These are phyloP conservation scores for Hydriomena furcata DNA, from an alignment of 2,888 invertebrate species.

Conservation along the genomic window DNA sequence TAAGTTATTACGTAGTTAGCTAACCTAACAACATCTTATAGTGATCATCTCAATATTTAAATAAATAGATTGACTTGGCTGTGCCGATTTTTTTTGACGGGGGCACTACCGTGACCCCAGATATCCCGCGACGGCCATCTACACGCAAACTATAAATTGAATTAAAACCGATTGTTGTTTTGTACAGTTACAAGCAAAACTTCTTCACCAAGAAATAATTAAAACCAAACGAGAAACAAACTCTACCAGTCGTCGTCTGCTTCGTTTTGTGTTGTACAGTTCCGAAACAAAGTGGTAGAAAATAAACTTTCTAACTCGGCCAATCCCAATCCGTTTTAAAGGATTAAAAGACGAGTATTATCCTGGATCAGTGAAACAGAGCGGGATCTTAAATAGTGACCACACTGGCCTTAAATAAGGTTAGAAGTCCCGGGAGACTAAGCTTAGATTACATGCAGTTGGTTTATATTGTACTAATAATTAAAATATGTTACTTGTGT, in stretches of 20 bases:
- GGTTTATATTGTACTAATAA: background rate
- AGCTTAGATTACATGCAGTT: constrained; percentile 10
- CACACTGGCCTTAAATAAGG: constrained; percentile 32
- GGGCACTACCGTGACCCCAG: too few relatives aligned
- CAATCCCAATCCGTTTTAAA: constrained; percentile 34
- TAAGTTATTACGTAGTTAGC: too few relatives aligned
- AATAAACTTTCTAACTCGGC: constrained; percentile 21
- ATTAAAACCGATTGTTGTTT: background rate
- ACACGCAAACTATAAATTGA: background rate
- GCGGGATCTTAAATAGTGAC: constrained; percentile 28
- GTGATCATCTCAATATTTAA: too few relatives aligned
- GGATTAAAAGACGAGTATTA: constrained; percentile 33
- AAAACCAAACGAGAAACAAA: constrained; percentile 8
- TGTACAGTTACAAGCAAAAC: background rate
- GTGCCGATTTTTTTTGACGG: too few relatives aligned
- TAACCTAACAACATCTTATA: too few relatives aligned
- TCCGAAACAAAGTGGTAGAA: constrained; percentile 17
- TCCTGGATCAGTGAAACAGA: constrained; percentile 31
- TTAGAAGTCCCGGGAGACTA: constrained; percentile 24
- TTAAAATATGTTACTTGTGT: background rate
- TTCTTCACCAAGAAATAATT: constrained; percentile 10
- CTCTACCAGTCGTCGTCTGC: background rate
- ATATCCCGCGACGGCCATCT: too few relatives aligned
- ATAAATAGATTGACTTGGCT: too few relatives aligned
- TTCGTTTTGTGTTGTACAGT: constrained; percentile 5